Evolutionary conservation across 2,797 vertebrate genomes (phyloP).

Genomic region (Arctocebus calabarensis): DNA sequence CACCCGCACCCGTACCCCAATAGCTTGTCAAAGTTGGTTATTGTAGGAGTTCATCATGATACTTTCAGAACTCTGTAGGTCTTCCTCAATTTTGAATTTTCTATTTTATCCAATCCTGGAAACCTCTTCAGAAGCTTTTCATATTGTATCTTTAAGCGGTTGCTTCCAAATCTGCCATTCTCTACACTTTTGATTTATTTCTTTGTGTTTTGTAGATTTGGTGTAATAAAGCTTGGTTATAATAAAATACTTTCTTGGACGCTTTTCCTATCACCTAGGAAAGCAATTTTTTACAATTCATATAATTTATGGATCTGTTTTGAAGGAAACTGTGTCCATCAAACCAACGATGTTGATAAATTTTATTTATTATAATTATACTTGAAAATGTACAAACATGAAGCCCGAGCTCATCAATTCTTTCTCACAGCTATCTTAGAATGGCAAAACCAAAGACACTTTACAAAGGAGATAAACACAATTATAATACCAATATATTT

Average conservation of each 20-base stretch:
- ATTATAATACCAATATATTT: background rate
- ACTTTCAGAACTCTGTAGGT: background rate
- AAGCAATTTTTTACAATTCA: background rate
- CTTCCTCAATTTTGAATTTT: background rate
- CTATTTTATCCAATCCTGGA: background rate
- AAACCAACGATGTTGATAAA: background rate
- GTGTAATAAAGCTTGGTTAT: background rate
- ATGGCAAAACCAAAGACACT: background rate
- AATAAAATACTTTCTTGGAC: background rate
- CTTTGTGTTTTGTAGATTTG: background rate
- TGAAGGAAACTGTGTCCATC: background rate
- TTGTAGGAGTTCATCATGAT: background rate
- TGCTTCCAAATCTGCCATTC: background rate
- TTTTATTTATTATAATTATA: constrained; percentile 16
- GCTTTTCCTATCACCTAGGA: background rate
- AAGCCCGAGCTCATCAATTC: background rate
- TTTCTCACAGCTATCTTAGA: background rate
- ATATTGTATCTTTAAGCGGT: background rate
- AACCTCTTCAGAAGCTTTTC: background rate
- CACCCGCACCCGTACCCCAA: background rate
- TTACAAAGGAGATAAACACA: background rate
- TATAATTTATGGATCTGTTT: background rate
- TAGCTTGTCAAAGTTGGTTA: background rate
- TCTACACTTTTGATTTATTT: background rate
- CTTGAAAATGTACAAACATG: background rate